These are phyloP conservation scores for Drosophila buzzatii DNA, from an alignment of 2,888 invertebrate species.

Conservation along the genomic window DNA sequence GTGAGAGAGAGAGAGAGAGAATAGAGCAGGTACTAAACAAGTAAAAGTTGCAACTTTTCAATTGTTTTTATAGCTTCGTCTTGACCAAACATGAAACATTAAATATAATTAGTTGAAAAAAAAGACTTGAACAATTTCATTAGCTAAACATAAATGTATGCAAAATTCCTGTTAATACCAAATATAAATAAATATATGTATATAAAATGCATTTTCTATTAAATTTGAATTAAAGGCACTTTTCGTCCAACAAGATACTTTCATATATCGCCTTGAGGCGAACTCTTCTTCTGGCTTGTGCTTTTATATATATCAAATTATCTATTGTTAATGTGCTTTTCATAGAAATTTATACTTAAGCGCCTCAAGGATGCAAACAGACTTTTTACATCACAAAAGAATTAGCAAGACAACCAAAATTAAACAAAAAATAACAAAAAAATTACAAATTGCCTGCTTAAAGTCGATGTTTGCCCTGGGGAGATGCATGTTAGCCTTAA, in stretches of 20 bases:
- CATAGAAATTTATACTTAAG: background rate
- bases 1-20: background rate
- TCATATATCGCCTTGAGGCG: background rate
- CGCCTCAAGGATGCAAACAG: background rate
- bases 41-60: background rate
- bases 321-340: background rate
- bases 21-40: background rate
- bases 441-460: background rate
- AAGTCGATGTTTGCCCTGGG: background rate
- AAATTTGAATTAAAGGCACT: background rate
- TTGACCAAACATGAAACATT: background rate
- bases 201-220: background rate
- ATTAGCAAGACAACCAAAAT: background rate
- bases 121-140: no score
- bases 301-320: background rate
- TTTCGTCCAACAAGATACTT: background rate
- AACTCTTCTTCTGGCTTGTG: background rate
- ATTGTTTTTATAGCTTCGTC: slow-evolving; percentile 1
- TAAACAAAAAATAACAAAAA: no score
- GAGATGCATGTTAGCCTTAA: background rate
- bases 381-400: background rate
- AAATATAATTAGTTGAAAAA: background rate
- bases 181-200: background rate
- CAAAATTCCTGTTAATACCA: background rate
- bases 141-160: background rate